These are phyloP conservation scores for Corythoichthys haematopterus DNA, from an alignment of 2,113 vertebrate species.

Conservation along the genomic window DNA sequence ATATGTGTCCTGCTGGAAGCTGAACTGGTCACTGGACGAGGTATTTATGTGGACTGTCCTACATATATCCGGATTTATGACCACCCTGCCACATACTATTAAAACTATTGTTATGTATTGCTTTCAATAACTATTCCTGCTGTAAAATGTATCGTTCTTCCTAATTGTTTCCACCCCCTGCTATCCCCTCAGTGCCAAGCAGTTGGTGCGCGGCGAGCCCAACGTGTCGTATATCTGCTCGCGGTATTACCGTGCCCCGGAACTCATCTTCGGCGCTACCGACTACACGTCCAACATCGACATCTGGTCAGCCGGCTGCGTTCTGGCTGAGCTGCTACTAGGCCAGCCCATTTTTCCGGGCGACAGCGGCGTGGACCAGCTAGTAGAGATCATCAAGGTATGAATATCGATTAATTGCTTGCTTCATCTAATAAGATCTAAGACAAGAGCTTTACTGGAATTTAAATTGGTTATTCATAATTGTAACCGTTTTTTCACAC, in stretches of 20 bases:
- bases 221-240: slow-evolving; percentile 94
- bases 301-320: slow-evolving; percentile 91
- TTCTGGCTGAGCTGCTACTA: slow-evolving; percentile 84
- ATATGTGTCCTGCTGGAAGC: too few relatives aligned
- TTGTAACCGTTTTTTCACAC: not conserved
- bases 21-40: too few relatives aligned
- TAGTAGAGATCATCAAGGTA: slow-evolving; percentile 94
- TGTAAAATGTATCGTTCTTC: not conserved
- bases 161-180: not conserved
- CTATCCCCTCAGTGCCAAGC: slow-evolving; percentile 78
- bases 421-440: not conserved
- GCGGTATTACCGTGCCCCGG: slow-evolving; percentile 90
- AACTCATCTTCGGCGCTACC: slow-evolving; percentile 92
- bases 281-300: slow-evolving; percentile 92
- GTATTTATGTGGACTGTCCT: too few relatives aligned
- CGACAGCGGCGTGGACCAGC: slow-evolving; percentile 90
- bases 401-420: not conserved
- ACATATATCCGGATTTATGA: too few relatives aligned
- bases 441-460: not conserved
- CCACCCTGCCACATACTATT: not conserved
- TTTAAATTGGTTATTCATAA: not conserved
- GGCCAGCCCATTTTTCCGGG: slow-evolving; percentile 92
- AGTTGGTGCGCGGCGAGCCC: slow-evolving; percentile 87
- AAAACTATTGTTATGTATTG: not conserved
- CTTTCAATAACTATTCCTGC: not conserved